Conservation (phyloP, 2,888 invertebrate genomes). For the Hemithea aestivaria region DNA sequence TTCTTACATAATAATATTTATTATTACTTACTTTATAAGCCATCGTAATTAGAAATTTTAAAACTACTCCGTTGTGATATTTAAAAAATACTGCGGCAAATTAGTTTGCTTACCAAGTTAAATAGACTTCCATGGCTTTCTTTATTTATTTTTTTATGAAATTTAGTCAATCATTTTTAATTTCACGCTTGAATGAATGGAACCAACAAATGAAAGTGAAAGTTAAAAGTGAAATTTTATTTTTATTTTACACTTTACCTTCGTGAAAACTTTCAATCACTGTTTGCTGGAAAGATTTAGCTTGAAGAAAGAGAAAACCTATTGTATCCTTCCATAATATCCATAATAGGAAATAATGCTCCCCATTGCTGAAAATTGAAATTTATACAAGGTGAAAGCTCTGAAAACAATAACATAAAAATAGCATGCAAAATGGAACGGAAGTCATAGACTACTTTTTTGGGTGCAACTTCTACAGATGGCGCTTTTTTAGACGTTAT, state of each 20-base stretch:
- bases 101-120: slow-evolving; percentile 39
- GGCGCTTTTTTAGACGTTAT: slow-evolving; percentile 34
- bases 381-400: too few relatives aligned
- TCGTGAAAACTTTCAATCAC: too few relatives aligned
- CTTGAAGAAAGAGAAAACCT: too few relatives aligned
- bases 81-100: slow-evolving; percentile 29
- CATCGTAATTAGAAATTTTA: slow-evolving; percentile 25
- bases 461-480: slow-evolving; percentile 23
- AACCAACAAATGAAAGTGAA: slow-evolving; percentile 53
- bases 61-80: slow-evolving; percentile 21
- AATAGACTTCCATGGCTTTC: slow-evolving; percentile 44
- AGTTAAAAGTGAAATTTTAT: slow-evolving; percentile 32
- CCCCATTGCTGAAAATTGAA: too few relatives aligned
- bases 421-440: too few relatives aligned
- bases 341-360: too few relatives aligned
- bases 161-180: slow-evolving; percentile 45
- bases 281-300: too few relatives aligned
- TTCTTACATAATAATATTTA: too few relatives aligned
- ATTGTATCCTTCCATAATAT: too few relatives aligned
- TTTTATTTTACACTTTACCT: too few relatives aligned
- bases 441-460: too few relatives aligned
- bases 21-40: slow-evolving; percentile 39
- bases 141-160: slow-evolving; percentile 38
- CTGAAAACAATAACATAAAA: too few relatives aligned
- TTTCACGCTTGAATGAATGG: slow-evolving; percentile 58